Percentiles rank a stretch among this genome's conserved stretches.
Conservation (phyloP, 2,888 invertebrate genomes). For the Phymatocera aterrima region DNA sequence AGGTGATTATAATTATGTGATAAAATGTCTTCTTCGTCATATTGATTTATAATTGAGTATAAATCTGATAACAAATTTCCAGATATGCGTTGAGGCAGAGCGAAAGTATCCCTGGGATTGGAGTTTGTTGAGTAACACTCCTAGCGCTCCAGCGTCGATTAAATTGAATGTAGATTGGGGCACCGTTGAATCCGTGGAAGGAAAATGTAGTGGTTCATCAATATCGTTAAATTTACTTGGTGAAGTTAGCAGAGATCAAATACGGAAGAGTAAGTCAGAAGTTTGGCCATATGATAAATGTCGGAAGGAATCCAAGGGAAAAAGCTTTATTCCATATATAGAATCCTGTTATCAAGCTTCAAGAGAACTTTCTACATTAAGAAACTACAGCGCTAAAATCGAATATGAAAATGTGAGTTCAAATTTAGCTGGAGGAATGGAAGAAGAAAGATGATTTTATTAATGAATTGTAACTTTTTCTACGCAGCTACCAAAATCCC, state of each 20-base stretch:
- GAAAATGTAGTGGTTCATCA: constrained; percentile 67
- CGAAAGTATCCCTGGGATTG: constrained; percentile 68
- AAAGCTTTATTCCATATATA: constrained; percentile 64
- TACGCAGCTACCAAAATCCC: constrained; percentile 62
- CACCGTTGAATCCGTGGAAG: constrained; percentile 62
- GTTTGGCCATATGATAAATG: constrained; percentile 69
- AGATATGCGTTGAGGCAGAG: constrained; percentile 67
- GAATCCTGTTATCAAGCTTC: constrained; percentile 69
- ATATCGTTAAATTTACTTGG: constrained; percentile 63
- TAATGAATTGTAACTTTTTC: not conserved
- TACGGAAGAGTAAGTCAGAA: constrained; percentile 58
- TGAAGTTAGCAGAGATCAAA: constrained; percentile 65
- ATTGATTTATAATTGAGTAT: not conserved
- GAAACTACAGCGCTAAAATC: constrained; percentile 64
- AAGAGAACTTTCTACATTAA: constrained; percentile 68
- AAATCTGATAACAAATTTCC: not conserved
- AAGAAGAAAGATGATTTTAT: not conserved
- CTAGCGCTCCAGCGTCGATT: constrained; percentile 62
- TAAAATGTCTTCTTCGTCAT: not conserved
- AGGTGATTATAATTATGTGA: constrained; percentile 57
- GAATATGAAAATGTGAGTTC: constrained; percentile 64
- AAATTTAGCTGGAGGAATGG: not conserved
- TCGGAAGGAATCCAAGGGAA: constrained; percentile 59
- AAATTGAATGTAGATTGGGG: constrained; percentile 66
- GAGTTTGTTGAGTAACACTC: constrained; percentile 66